Evolutionary conservation across 2,797 vertebrate genomes (phyloP), one percentile per base, ranked within the genome.

Genomic region (Gymnodraco acuticeps): DNA sequence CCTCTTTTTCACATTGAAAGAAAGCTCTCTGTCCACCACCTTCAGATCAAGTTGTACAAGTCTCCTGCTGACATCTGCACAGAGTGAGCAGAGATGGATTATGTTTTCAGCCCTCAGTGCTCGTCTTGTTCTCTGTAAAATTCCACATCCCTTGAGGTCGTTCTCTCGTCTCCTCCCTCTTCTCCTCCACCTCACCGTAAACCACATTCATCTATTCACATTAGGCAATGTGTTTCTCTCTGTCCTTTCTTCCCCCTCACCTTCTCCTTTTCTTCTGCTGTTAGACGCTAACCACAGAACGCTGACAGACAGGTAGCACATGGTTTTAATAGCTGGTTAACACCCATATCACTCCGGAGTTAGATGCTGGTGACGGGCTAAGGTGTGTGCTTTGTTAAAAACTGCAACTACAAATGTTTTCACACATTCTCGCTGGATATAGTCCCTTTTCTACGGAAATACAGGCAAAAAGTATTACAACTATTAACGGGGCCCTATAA

Each of bases 91-190:
- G 33, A 45, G 61, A 86, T 73, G 55, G 85, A 82, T 80, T 33
- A 42, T 59, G 50, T 72, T 74, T 82, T 70, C 43, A 27, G 60
- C 45, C 55, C 54, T 73, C 61, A 55, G 33, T 20, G 56, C 67
- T 63, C 46, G 17, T 43, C 72, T 70, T n/a, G 6, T 15, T 75
- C 56, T 47, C 70, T 52, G 66, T 78, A 85, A 86, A 89, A 82
- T 87, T 87, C 89, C 89, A 87, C 78, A 87, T 77, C 78, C 77
- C 72, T 78, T 50, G 15, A 82, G 78, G 71, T 84, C 47, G 45
- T 74, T 76, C 65, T 64, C 63, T 59, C 6, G 12, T 74, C 82
- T 73, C 80, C 73, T 77, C 77, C 80, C 75, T 80, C 64, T 74
- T 76, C 38, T 64, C 69, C 56, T 82, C 64, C 73, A 72, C 56